Evolutionary conservation across 2,888 invertebrate species (phyloP), one percentile per base, ranked within the genome.

Genomic region (Pandemis cinnamomeana): DNA sequence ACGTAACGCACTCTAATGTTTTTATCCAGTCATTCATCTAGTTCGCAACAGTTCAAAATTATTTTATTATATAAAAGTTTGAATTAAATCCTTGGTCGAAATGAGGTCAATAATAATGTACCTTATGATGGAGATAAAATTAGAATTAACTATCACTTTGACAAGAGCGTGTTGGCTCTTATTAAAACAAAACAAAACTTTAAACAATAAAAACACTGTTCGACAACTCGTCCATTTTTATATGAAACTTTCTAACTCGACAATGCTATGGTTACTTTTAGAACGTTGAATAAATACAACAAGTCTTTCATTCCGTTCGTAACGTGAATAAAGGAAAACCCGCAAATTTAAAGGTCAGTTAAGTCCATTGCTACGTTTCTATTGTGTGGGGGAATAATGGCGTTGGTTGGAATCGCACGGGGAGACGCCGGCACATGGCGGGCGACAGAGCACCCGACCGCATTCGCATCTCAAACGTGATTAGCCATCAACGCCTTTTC

Each of bases 401-500:
- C 20, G 48, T n/a, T 60, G 64, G 48, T n/a, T 60, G 64, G 69
- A 46, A 15, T 42, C 67, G 55, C 60, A 60, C 46, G 36, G 60
- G 60, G 64, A 42, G 48, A 20, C 13, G 36, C 51, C 46, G 20
- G 46, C 63, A 13, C 51, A 60, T 60, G 36, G 10, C 44, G 60
- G 51, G 58, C 63, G 48, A 11, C 68, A 46, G 7, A 44, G 44
- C 42, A 46, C 42, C 46, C 64, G 61, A 55, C 68, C 61, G 60
- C 68, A 64, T 71, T 72, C 64, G 66, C 68, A 46, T 46, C 68
- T 69, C 69, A 61, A 66, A 70, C 64, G 64, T 66, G 69, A 66
- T 75, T 71, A 72, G 66, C 75, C 53, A 67, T 67, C 63, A 68
- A 67, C 64, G 67, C 62, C 61, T 64, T 61, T 68, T 53, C 61